Evolutionary conservation across 2,113 vertebrate genomes (phyloP).

Genomic region (Daboia siamensis): DNA sequence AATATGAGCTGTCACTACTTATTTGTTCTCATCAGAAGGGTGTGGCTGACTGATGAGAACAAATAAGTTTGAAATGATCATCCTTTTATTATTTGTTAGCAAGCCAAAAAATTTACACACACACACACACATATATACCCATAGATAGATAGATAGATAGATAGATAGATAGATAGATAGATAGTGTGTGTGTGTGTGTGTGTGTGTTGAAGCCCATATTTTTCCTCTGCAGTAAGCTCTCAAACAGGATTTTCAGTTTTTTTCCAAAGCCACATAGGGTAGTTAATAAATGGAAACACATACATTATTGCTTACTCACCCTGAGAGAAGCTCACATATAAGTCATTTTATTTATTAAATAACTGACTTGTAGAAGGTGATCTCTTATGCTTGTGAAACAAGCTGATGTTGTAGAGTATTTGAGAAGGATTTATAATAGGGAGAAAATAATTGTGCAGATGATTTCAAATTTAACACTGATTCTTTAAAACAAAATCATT

Average conservation of each 20-base stretch:
- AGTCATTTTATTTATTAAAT: neutral
- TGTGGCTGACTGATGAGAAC: no score
- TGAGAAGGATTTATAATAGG: neutral
- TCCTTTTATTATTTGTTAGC: no score
- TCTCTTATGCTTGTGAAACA: neutral
- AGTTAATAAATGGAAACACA: neutral
- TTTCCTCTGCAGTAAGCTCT: neutral
- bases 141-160: no score
- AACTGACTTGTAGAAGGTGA: neutral
- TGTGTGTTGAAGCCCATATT: neutral
- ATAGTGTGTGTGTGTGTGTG: no score
- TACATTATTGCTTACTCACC: neutral
- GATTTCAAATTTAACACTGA: neutral
- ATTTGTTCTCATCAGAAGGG: no score
- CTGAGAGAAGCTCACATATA: neutral
- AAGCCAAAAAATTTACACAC: no score
- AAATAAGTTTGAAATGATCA: no score
- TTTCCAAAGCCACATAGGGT: neutral
- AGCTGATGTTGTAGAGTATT: neutral
- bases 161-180: no score
- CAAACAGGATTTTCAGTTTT: neutral
- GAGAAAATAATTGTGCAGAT: neutral
- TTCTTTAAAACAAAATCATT: neutral
- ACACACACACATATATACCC: no score
- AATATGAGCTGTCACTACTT: no score